Conservation (phyloP, 2,888 invertebrate genomes). For the Tethea ocularis region DNA sequence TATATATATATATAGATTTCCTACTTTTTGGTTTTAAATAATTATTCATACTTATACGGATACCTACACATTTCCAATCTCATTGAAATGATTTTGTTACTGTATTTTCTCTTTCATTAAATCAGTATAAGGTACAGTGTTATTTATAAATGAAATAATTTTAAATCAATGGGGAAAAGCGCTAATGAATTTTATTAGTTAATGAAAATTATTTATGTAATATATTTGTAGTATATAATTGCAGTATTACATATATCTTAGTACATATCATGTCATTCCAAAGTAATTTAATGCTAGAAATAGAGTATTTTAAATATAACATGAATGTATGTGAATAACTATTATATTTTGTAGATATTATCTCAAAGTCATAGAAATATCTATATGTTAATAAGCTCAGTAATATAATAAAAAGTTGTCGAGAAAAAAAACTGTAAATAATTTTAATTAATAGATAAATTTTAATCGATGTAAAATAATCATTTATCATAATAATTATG, state of each 20-base stretch:
- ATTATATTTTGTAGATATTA: conserved; percentile 16
- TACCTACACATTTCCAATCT: too few species aligned
- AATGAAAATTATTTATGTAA: conserved; percentile 35
- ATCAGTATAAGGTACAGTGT: conserved; percentile 28
- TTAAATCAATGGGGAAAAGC: conserved; percentile 76
- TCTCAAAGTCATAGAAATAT: conserved; percentile 5
- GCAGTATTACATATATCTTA: conserved; percentile 50
- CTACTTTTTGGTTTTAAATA: too few species aligned
- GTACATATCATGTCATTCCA: conserved; percentile 53
- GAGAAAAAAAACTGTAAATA: background rate
- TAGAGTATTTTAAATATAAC: conserved; percentile 10
- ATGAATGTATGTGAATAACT: too few species aligned
- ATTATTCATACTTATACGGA: too few species aligned
- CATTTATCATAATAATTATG: background rate
- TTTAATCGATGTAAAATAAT: background rate
- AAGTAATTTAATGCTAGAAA: conserved; percentile 27
- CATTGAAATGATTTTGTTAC: background rate
- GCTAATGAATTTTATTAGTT: conserved; percentile 74
- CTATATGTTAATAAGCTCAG: background rate
- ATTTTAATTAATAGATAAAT: background rate
- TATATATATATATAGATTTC: too few species aligned
- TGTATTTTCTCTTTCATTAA: conserved; percentile 24
- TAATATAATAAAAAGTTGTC: background rate
- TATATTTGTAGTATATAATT: conserved; percentile 26
- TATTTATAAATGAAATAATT: conserved; percentile 29